phyloP scores from a whole-genome alignment of 1,140 invertebrate species.

The Charaxes varanes region DNA sequence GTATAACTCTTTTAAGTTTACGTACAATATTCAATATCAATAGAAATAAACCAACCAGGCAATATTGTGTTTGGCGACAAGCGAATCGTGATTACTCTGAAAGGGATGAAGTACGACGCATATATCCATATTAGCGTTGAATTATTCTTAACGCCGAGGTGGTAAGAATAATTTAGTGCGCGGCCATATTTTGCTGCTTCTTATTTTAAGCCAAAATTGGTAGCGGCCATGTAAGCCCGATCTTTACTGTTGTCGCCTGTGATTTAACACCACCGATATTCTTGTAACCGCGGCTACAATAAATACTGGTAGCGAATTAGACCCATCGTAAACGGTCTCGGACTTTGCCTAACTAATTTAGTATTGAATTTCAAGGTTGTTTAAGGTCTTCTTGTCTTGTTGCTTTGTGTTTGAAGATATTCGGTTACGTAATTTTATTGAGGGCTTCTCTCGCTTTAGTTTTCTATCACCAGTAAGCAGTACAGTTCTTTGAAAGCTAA shows the following conservation, averaged over 20 bases:
- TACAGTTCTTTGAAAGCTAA: no score
- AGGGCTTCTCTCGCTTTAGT: background rate
- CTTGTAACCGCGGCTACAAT: constrained; percentile 30
- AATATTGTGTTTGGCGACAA: constrained; percentile 18
- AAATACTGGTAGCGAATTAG: constrained; percentile 47
- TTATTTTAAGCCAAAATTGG: constrained; percentile 27
- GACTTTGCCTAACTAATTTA: constrained; percentile 14
- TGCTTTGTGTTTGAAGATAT: constrained; percentile 4
- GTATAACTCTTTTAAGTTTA: no score
- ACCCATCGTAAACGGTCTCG: constrained; percentile 30
- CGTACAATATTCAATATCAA: no score
- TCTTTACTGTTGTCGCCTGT: constrained; percentile 20
- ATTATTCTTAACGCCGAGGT: constrained; percentile 9
- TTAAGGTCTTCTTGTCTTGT: constrained; percentile 10
- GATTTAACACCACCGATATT: constrained; percentile 27
- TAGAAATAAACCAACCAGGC: constrained; percentile 7
- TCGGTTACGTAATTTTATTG: constrained; percentile 6
- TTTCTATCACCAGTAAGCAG: no score
- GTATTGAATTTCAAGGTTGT: constrained; percentile 20
- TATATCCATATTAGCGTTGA: constrained; percentile 16
- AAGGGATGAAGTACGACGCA: constrained; percentile 23
- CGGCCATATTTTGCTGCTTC: constrained; percentile 13
- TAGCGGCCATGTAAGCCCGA: constrained; percentile 25
- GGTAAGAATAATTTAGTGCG: no score
- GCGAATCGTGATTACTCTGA: constrained; percentile 25